Evolutionary conservation across 2,888 invertebrate genomes (phyloP).

Genomic region (Drosophila helvetica): DNA sequence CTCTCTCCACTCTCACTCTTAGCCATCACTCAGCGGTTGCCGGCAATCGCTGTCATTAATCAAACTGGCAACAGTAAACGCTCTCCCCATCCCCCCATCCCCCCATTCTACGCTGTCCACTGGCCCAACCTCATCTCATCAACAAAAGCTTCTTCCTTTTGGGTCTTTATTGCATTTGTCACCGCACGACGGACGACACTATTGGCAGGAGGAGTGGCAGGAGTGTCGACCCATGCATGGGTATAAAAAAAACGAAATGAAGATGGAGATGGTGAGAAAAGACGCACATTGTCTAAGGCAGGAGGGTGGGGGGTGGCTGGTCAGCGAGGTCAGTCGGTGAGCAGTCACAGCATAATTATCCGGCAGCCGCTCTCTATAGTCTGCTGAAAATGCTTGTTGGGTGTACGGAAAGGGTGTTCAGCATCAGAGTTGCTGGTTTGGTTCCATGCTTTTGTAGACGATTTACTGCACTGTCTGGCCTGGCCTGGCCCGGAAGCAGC

Average conservation of each 20-base stretch:
- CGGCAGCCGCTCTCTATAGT: background rate
- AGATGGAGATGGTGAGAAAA: constrained; percentile 5
- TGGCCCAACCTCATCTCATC: constrained; percentile 33
- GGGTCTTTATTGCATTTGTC: constrained; percentile 75
- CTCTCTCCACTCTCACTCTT: constrained; percentile 42
- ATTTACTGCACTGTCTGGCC: constrained; percentile 7
- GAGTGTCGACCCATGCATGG: background rate
- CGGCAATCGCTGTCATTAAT: constrained; percentile 71
- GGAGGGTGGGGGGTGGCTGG: constrained; percentile 10
- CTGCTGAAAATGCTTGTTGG: background rate
- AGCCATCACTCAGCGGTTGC: constrained; percentile 55
- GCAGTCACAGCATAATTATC: constrained; percentile 37
- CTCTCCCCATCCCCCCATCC: constrained; percentile 13
- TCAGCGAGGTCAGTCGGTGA: background rate
- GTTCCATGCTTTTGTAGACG: background rate
- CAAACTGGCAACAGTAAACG: constrained; percentile 66
- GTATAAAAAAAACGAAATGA: background rate
- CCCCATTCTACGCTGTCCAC: background rate
- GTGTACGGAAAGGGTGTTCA: too few species aligned
- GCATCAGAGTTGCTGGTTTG: background rate
- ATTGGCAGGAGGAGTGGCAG: too few species aligned
- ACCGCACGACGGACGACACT: constrained; percentile 33
- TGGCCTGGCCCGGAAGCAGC: background rate
- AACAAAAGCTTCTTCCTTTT: constrained; percentile 56
- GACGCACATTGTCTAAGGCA: constrained; percentile 34